Evolutionary conservation across 2,797 vertebrate genomes (phyloP).

Genomic region (Ctenosaura bakeri): DNA sequence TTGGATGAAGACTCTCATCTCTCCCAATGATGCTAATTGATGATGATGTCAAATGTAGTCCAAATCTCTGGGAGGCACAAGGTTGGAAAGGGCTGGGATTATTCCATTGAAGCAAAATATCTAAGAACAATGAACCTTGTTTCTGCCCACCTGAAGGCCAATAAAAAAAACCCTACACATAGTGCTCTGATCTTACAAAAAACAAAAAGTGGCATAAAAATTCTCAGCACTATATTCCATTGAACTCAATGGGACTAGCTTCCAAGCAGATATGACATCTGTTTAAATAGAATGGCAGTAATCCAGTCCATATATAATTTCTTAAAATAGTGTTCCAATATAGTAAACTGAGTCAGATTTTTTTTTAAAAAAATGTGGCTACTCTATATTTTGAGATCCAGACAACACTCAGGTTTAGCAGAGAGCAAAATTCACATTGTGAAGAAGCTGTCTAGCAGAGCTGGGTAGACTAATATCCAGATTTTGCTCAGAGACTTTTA

Average conservation of each 20-base stretch:
- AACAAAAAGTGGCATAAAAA: background rate
- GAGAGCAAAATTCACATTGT: slow-evolving; percentile 43
- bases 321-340: background rate
- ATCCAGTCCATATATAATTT: background rate
- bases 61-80: background rate
- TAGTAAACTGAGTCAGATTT: background rate
- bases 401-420: slow-evolving; percentile 27
- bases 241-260: background rate
- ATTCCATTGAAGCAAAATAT: background rate
- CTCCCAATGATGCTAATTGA: background rate
- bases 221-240: background rate
- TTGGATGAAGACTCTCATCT: background rate
- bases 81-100: background rate
- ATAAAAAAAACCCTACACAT: background rate
- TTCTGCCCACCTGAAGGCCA: background rate
- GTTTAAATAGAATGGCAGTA: background rate
- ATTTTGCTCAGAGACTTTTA: background rate
- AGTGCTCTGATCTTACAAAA: background rate
- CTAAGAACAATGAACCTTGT: background rate
- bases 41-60: background rate
- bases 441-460: background rate
- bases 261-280: background rate
- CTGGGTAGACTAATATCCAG: background rate
- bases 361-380: background rate
- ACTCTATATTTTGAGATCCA: slow-evolving; percentile 15